Conservation (phyloP, 2,113 vertebrate genomes). For the Phalacrocorax pelagicus region DNA sequence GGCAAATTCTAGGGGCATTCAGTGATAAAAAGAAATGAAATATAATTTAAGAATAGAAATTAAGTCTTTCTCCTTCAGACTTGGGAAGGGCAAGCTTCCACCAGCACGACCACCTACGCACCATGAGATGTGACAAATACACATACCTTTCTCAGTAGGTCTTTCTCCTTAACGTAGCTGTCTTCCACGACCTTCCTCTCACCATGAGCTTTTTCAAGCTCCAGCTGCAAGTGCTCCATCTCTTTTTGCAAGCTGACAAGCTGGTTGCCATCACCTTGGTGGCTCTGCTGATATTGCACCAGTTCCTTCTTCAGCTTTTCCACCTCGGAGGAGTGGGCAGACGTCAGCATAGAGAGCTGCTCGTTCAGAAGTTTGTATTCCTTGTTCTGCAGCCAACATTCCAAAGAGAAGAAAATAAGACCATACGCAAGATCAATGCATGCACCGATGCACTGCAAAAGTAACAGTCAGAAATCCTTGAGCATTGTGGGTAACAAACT, state of each 20-base stretch:
- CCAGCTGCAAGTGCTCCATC: conserved; percentile 73
- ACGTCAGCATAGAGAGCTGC: conserved; percentile 70
- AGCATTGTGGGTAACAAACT: not conserved
- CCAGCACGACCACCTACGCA: not conserved
- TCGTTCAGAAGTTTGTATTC: conserved; percentile 80
- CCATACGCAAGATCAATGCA: not conserved
- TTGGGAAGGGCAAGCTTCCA: not conserved
- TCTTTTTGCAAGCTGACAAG: conserved; percentile 82
- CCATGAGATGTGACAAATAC: accelerated
- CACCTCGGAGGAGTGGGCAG: conserved; percentile 74
- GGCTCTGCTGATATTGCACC: conserved; percentile 69
- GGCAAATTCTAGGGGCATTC: not conserved
- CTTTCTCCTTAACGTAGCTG: conserved; percentile 79
- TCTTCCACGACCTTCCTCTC: conserved; percentile 82
- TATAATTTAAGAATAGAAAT: not conserved
- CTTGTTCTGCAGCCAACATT: conserved; percentile 76
- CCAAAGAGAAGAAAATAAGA: not conserved
- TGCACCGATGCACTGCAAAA: not conserved
- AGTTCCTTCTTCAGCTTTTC: conserved; percentile 87
- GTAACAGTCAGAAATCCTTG: not conserved
- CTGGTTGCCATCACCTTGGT: conserved; percentile 43
- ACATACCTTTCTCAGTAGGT: conserved; percentile 79
- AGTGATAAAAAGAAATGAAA: not conserved
- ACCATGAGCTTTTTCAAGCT: conserved; percentile 76
- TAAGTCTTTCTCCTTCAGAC: not conserved